These are phyloP conservation scores for Crambe crambe DNA, from an alignment of 37 sponge, comb jelly and placozoan genomes.

Conservation along the genomic window DNA sequence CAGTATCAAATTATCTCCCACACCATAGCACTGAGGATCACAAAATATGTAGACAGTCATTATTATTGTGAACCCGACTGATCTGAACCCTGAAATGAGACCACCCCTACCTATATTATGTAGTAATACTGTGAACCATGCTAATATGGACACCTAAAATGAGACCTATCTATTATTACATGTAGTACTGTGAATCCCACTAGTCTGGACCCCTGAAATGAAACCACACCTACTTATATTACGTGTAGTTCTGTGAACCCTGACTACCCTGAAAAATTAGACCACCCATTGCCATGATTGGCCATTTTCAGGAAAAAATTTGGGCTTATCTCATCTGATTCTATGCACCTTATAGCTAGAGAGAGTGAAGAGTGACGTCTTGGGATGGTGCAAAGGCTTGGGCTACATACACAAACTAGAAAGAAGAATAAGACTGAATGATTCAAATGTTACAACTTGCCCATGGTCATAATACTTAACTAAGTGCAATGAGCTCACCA, in stretches of 20 bases:
- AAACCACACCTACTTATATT: too few relatives aligned
- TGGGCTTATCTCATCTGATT: not conserved
- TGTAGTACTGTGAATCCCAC: too few relatives aligned
- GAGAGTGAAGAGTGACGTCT: slow-evolving; percentile 54
- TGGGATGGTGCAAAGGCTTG: slow-evolving; percentile 80
- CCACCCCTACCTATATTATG: too few relatives aligned
- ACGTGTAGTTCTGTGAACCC: too few relatives aligned
- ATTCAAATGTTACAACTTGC: slow-evolving; percentile 52
- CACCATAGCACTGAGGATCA: slow-evolving; percentile 80
- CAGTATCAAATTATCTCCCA: slow-evolving; percentile 78
- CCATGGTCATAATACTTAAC: slow-evolving; percentile 54
- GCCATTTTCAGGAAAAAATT: not conserved
- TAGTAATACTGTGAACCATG: too few relatives aligned
- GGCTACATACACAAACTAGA: slow-evolving; percentile 85
- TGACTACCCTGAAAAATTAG: too few relatives aligned
- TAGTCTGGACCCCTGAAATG: too few relatives aligned
- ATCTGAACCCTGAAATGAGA: too few relatives aligned
- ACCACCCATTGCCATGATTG: not conserved
- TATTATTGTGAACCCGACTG: too few relatives aligned
- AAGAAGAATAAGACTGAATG: slow-evolving; percentile 6
- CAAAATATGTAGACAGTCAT: not conserved
- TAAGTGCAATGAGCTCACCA: slow-evolving; percentile 71
- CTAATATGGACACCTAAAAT: too few relatives aligned
- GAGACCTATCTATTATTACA: too few relatives aligned
- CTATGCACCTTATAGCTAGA: slow-evolving; percentile 75